These are phyloP conservation scores for Desoria tigrina DNA, from an alignment of 2,888 invertebrate species.

Conservation along the genomic window DNA sequence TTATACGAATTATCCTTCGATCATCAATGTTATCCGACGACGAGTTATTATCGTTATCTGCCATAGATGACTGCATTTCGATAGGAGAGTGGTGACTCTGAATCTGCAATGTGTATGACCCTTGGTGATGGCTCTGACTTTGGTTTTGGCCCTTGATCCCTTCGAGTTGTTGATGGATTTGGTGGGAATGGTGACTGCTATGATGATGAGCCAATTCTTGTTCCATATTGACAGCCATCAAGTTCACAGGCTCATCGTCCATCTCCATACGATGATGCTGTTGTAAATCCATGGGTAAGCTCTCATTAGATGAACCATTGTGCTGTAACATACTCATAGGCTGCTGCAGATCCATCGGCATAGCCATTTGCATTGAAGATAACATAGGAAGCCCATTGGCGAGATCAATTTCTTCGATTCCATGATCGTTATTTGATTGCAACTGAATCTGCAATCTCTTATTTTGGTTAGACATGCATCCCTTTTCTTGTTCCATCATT, in stretches of 20 bases:
- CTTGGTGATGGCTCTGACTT: conserved; percentile 6
- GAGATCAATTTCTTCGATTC: conserved; percentile 48
- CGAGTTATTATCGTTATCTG: neutral
- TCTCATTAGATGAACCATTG: conserved; percentile 11
- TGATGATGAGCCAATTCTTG: conserved; percentile 42
- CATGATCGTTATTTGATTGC: conserved; percentile 27
- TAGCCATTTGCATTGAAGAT: conserved; percentile 41
- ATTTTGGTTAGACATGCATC: conserved; percentile 5
- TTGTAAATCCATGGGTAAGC: conserved; percentile 43
- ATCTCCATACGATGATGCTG: conserved; percentile 44
- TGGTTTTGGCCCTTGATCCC: conserved; percentile 23
- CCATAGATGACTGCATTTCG: neutral
- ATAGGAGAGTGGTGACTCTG: conserved; percentile 17
- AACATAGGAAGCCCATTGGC: conserved; percentile 43
- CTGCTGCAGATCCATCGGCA: conserved; percentile 52
- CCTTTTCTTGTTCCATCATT: conserved; percentile 45
- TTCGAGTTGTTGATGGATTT: conserved; percentile 21
- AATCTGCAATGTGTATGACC: conserved; percentile 39
- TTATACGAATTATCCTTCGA: conserved; percentile 48
- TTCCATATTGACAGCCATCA: conserved; percentile 49
- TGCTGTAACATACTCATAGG: conserved; percentile 36
- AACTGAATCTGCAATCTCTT: conserved; percentile 18
- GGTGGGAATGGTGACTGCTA: conserved; percentile 15
- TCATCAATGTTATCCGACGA: conserved; percentile 45
- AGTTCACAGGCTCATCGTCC: conserved; percentile 50